These are phyloP conservation scores for Tipula lateralis DNA, from an alignment of 2,888 invertebrate species.

Conservation along the genomic window DNA sequence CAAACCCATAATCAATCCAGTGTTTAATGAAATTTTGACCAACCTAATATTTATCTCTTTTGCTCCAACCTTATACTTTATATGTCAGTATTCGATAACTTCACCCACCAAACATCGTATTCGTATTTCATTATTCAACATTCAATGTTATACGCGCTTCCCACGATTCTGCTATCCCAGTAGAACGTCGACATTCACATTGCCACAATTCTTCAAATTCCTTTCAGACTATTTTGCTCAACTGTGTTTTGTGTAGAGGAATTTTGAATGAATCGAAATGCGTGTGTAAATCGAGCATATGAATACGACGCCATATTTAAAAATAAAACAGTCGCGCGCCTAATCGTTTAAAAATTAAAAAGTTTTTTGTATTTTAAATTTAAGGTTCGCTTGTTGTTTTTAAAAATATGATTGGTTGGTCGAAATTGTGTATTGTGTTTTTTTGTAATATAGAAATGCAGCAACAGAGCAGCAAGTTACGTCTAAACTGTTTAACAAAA, in stretches of 20 bases:
- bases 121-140: not conserved
- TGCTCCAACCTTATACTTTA: not conserved
- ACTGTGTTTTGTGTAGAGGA: too few relatives aligned
- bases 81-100: too few relatives aligned
- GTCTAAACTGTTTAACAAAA: not conserved
- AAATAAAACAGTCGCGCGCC: not conserved
- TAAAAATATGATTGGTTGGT: not conserved
- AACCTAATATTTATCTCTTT: not conserved
- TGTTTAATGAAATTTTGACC: too few relatives aligned
- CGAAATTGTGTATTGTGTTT: not conserved
- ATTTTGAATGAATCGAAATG: not conserved
- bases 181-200: not conserved
- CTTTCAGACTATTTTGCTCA: not conserved
- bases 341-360: not conserved
- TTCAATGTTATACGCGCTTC: not conserved
- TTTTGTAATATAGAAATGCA: not conserved
- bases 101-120: not conserved
- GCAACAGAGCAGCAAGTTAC: not conserved
- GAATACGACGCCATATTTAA: not conserved
- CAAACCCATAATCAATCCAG: too few relatives aligned
- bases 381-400: not conserved
- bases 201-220: slow-evolving; percentile 14
- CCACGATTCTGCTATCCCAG: not conserved
- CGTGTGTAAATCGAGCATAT: not conserved
- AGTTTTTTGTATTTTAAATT: not conserved